These are phyloP conservation scores for Chlorodrepanis virens DNA, from an alignment of 2,113 vertebrate genomes.

Conservation along the genomic window DNA sequence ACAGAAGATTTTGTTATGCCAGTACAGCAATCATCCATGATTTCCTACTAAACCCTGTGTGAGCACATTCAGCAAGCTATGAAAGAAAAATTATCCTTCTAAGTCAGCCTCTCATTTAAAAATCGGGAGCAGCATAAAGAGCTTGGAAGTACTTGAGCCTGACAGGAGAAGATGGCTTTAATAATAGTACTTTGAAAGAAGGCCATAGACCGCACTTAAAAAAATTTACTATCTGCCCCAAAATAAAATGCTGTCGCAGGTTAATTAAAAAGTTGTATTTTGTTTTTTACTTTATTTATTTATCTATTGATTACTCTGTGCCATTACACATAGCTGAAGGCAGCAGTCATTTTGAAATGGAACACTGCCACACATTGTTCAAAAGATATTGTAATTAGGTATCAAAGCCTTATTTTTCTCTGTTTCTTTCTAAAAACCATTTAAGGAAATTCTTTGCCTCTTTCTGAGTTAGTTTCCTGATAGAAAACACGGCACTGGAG, in stretches of 20 bases:
- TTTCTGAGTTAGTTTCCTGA: not conserved
- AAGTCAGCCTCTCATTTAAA: not conserved
- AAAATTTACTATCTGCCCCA: not conserved
- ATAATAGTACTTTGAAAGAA: not conserved
- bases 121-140: not conserved
- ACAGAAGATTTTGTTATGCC: not conserved
- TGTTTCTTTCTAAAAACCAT: not conserved
- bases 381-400: not conserved
- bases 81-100: not conserved
- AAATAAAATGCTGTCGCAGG: not conserved
- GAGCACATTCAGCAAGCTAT: not conserved
- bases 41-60: not conserved
- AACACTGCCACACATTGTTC: not conserved
- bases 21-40: not conserved
- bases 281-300: not conserved
- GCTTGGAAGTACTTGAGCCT: not conserved
- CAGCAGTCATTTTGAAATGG: not conserved
- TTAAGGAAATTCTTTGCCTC: not conserved
- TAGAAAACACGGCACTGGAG: not conserved
- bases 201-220: not conserved
- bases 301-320: not conserved
- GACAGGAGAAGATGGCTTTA: not conserved
- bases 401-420: not conserved
- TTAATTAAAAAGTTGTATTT: not conserved
- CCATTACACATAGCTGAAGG: not conserved